A percentile compares a stretch with the other conserved stretches of the same genome.
phyloP scores from a whole-genome alignment of 1,140 invertebrate species.

The Batillaria attramentaria region DNA sequence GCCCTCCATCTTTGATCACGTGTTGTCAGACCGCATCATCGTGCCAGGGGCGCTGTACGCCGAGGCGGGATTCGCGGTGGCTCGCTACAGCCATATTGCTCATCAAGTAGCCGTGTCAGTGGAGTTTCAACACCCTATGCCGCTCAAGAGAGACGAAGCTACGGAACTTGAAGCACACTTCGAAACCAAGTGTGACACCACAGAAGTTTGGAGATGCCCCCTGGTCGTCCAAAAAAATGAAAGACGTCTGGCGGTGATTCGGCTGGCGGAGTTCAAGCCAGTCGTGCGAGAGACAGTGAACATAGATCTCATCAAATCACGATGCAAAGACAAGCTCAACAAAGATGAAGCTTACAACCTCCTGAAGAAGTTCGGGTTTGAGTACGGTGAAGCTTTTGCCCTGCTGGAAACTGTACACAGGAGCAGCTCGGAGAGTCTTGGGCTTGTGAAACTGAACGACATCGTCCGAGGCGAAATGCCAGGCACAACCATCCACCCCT shows the following conservation, averaged over 20 bases:
- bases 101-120: conserved; percentile 19
- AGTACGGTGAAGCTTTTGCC: conserved; percentile 43
- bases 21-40: conserved; percentile 29
- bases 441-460: conserved; percentile 40
- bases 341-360: conserved; percentile 44
- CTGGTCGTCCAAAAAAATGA: conserved; percentile 1
- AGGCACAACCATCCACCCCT: conserved; percentile 50
- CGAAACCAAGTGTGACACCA: not conserved
- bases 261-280: not conserved
- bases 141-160: not conserved
- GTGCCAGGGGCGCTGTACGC: conserved; percentile 43
- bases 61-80: conserved; percentile 39
- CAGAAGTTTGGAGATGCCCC: not conserved
- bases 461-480: conserved; percentile 37
- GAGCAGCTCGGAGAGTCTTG: conserved; percentile 45
- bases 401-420: conserved; percentile 38
- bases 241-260: not conserved
- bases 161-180: not conserved
- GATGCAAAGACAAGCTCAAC: conserved; percentile 39
- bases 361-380: conserved; percentile 46
- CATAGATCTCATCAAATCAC: conserved; percentile 33
- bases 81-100: not conserved
- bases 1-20: conserved; percentile 42
- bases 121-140: conserved; percentile 23
- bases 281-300: not conserved